Base-by-base conservation (phyloP, 2,888 invertebrate species). In the Epistrophe eligans region DNA sequence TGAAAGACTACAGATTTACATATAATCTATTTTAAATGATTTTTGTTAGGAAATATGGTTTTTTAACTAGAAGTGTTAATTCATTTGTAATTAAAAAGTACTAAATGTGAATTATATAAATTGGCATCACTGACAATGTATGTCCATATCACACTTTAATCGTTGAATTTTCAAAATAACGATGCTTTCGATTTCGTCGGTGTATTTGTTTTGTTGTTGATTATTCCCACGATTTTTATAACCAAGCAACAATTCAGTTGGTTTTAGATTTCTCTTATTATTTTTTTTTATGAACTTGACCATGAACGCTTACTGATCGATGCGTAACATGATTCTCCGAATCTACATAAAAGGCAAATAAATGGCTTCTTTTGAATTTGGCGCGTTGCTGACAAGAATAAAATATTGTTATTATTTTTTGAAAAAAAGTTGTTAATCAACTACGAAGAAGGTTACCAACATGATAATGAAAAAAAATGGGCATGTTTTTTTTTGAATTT, bases 161-260 rank as follows among this genome's bases (percentile, higher is more conserved):
- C 15, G 45, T 19, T 17, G 19, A 28, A 19, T 40, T 64, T 64
- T 72, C 8, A 38, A 40, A 32, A 52, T 15, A 64, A 32, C 57
- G 38, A 52, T 74, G 83, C 83, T 83, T 83, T 83, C 79, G 62
- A 58, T 79, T 84, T 79, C 45, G 71, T 40, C 62, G 70, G 64
- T 52, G 4, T 15, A 57, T 67, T 60, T 60, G 48, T 48, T n/a
- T n/a, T 17, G 17, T 48, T 7, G 45, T n/a, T n/a, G 24, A 24
- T n/a, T 15, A n/a, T 76, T 76, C 67, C 38, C 66, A 70, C 40
- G 28, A 72, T 43, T 17, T 11, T 73, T 58, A 2, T 19, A 52
- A 24, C 67, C 19, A 19, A 67, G 35, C 35, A 2, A 67, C 35
- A 58, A 11, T 24, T 43, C 28, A 17, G 15, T 72, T 55, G 57